A percentile compares a stretch with the other conserved stretches of the same genome.
phyloP scores from a whole-genome alignment of 37 sponge, comb jelly and placozoan species.

The Hexactinellida sp. region DNA sequence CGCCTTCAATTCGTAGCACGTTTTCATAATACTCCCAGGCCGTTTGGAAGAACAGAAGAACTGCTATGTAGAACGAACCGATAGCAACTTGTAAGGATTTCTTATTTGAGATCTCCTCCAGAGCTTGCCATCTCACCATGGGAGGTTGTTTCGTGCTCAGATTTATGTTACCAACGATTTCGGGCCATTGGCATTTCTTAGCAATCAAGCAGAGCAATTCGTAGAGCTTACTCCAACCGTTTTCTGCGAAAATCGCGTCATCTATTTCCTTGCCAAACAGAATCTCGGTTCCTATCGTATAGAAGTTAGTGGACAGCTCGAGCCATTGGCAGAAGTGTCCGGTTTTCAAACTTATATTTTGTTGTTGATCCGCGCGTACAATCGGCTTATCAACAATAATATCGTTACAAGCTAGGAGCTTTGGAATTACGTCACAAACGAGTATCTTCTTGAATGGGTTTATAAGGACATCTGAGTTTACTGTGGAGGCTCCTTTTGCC shows the following conservation, averaged over 20 bases:
- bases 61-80: constrained; percentile 69
- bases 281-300: constrained; percentile 30
- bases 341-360: constrained; percentile 39
- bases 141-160: constrained; percentile 52
- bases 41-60: constrained; percentile 67
- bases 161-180: constrained; percentile 36
- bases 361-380: constrained; percentile 28
- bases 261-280: background rate
- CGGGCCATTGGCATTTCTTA: constrained; percentile 62
- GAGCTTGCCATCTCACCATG: constrained; percentile 45
- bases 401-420: constrained; percentile 35
- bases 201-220: constrained; percentile 48
- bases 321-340: constrained; percentile 81
- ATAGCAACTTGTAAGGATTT: constrained; percentile 39
- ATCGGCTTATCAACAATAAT: constrained; percentile 36
- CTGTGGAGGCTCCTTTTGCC: background rate
- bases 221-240: constrained; percentile 58
- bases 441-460: background rate
- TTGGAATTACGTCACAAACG: constrained; percentile 59
- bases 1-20: background rate
- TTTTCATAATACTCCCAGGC: constrained; percentile 51
- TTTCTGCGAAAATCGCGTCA: constrained; percentile 17
- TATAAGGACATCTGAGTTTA: background rate
- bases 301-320: constrained; percentile 58
- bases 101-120: constrained; percentile 62